Evolutionary conservation across 2,797 vertebrate genomes (phyloP), one percentile per base, ranked within the genome.

Genomic region (Dendrocincla tyrannina): DNA sequence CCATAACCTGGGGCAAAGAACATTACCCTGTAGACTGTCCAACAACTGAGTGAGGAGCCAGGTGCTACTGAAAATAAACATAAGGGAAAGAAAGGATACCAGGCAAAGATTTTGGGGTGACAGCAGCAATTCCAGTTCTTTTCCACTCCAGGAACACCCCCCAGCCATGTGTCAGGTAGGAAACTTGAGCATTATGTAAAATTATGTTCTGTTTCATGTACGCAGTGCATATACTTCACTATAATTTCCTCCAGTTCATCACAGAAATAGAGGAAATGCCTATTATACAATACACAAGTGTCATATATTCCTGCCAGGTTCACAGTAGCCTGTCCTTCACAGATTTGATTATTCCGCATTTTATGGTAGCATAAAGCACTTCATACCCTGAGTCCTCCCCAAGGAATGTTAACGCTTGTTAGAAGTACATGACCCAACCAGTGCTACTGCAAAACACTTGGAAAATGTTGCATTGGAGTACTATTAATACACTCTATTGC

Each of bases 391-490:
- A 75, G 75, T 16, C 88, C 70, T 95, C 86, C 89, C 85, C 0
- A 0, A 92, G 92, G 85, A 88, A 95, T 50, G 62, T 91, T 91
- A 96, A 68, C 13, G 8, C 81, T 94, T 87, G 44, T 92, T 94
- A 70, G 73, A 78, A 94, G 75, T 85, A 88, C 92, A 92, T 68
- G 85, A 91, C 77, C 95, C 88, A 95, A 77, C 85, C 50, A 60
- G 84, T 22, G 66, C 50, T 80, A 86, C 72, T 87, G 67, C 53
- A 86, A 95, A 97, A 96, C 95, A 67, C 77, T 88, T 94, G 95
- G 92, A 87, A 97, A 97, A 92, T 90, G 83, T 93, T 68, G 82
- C 85, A 70, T 93, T 9, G 24, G 88, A 96, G 92, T 82, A 70
- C 80, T 95, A 93, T 95, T 97, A 97, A 92, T 87, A 55, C 72